A percentile compares a stretch with the other conserved stretches of the same genome.
phyloP scores from a whole-genome alignment of 2,797 vertebrate species.

The Anolis apletophallus region DNA sequence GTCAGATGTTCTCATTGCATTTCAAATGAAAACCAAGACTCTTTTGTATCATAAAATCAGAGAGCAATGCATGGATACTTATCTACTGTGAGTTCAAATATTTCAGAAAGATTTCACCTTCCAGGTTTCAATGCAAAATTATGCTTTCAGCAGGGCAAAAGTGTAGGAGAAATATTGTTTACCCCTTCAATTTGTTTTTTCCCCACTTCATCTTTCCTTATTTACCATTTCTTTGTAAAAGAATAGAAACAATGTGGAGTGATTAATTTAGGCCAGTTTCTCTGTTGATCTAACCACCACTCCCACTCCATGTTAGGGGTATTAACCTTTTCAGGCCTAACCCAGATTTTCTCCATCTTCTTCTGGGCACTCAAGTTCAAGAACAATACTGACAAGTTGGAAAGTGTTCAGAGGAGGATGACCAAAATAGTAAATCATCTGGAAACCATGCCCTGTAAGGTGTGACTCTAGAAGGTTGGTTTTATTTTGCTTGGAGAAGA shows the following conservation, averaged over 20 bases:
- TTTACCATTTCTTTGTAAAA: background rate
- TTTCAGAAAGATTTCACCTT: background rate
- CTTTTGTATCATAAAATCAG: background rate
- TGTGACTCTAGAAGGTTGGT: too few species aligned
- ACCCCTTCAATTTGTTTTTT: background rate
- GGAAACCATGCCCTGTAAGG: too few species aligned
- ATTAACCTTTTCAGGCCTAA: background rate
- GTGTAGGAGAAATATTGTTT: background rate
- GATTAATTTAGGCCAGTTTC: too few species aligned
- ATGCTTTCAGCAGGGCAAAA: background rate
- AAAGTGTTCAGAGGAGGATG: too few species aligned
- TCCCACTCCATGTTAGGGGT: too few species aligned
- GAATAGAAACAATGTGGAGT: too few species aligned
- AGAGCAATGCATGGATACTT: background rate
- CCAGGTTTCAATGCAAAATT: background rate
- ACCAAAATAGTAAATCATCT: too few species aligned
- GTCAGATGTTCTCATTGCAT: background rate
- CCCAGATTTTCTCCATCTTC: background rate
- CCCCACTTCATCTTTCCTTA: background rate
- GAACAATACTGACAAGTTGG: too few species aligned
- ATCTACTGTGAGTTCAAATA: background rate
- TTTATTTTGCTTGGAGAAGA: too few species aligned
- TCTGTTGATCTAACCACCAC: too few species aligned
- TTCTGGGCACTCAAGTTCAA: too few species aligned
- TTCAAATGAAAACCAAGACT: constrained; percentile 5